Evolutionary conservation across 2,113 vertebrate genomes (phyloP).

Genomic region (Arothron firmamentum): DNA sequence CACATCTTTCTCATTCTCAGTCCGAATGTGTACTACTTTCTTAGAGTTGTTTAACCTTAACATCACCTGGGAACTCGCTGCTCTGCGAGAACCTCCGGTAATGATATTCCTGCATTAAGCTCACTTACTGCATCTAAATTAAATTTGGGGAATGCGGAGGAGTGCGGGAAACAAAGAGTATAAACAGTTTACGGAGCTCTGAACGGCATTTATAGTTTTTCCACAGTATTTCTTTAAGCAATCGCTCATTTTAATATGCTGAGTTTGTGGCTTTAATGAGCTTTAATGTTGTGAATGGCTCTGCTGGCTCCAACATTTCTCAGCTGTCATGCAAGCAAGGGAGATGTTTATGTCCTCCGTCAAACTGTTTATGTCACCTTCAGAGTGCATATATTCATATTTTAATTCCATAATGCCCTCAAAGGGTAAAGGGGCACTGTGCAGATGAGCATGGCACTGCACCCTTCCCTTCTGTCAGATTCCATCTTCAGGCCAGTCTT

Average conservation of each 20-base stretch:
- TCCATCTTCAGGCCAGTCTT: background rate
- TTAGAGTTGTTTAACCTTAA: background rate
- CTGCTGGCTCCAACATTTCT: slow-evolving; percentile 22
- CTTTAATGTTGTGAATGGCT: slow-evolving; percentile 37
- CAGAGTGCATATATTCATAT: slow-evolving; percentile 22
- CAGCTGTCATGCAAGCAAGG: slow-evolving; percentile 21
- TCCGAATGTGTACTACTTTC: background rate
- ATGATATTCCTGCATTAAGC: slow-evolving; percentile 25
- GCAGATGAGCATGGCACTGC: slow-evolving; percentile 8
- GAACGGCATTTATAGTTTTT: slow-evolving; percentile 12
- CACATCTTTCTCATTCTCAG: no score
- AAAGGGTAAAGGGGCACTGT: slow-evolving; percentile 13
- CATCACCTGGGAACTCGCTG: slow-evolving; percentile 3
- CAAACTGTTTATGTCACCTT: slow-evolving; percentile 47
- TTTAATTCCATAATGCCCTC: slow-evolving; percentile 27
- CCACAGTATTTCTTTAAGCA: slow-evolving; percentile 28
- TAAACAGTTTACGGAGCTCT: slow-evolving; percentile 22
- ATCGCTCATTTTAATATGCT: slow-evolving; percentile 41
- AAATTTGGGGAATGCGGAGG: slow-evolving; percentile 19
- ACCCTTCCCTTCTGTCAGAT: background rate
- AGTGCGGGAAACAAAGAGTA: slow-evolving; percentile 13
- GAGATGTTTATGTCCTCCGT: slow-evolving; percentile 34
- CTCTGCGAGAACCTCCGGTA: slow-evolving; percentile 6
- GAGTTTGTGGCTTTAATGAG: slow-evolving; percentile 38
- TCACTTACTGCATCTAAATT: slow-evolving; percentile 31